Conservation (phyloP, 2,797 vertebrate species). For the Sciurus vulgaris region DNA sequence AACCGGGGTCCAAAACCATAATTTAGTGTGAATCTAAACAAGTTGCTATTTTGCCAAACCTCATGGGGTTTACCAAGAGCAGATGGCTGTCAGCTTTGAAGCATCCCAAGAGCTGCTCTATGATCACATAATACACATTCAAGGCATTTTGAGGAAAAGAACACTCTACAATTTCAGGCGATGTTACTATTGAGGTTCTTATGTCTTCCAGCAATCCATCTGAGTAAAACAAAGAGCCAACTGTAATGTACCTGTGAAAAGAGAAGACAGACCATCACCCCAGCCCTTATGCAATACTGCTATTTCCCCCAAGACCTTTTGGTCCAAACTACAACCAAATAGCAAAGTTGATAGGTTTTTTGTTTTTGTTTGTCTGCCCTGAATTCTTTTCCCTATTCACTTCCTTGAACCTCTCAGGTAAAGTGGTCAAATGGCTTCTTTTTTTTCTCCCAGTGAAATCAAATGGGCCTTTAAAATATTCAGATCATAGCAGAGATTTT, state of each 20-base stretch:
- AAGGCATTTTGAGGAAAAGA: not conserved
- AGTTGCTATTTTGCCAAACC: not conserved
- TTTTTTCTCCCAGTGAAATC: conserved; percentile 21
- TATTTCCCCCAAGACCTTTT: not conserved
- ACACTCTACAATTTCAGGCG: fast-evolving
- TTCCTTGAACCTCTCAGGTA: not conserved
- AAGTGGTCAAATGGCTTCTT: not conserved
- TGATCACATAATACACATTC: not conserved
- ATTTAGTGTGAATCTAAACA: not conserved
- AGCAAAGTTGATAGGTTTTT: not conserved
- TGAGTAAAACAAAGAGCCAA: not conserved
- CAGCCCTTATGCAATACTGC: not conserved
- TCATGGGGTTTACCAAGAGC: not conserved
- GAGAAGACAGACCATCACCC: not conserved
- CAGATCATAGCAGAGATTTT: conserved; percentile 39
- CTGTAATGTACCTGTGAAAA: not conserved
- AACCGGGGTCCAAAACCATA: not conserved
- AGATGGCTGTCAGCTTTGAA: not conserved
- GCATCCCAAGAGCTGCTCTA: not conserved
- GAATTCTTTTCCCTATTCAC: conserved; percentile 36
- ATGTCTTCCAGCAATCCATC: not conserved
- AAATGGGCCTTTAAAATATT: not conserved
- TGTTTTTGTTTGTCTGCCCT: not conserved
- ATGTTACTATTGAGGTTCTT: not conserved
- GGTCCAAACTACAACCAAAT: not conserved